Conservation (phyloP, 1,140 invertebrate genomes). For the Aleiodes sp. region DNA sequence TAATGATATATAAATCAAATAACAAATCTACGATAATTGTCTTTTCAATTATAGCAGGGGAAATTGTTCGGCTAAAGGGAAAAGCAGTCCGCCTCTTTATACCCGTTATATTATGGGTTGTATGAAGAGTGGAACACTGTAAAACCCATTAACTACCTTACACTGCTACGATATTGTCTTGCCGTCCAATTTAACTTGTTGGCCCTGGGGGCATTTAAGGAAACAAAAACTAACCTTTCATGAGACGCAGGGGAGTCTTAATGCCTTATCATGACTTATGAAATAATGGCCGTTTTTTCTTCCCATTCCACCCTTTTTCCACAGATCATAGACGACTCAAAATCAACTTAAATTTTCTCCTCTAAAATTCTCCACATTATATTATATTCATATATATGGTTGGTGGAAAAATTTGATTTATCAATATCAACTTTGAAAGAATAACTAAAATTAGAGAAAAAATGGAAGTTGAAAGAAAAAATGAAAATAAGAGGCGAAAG, state of each 20-base stretch:
- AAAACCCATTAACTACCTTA: slow-evolving; percentile 1
- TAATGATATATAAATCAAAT: too few relatives aligned
- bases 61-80: too few relatives aligned
- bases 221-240: slow-evolving; percentile 8
- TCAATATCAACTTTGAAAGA: background rate
- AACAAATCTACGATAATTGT: too few relatives aligned
- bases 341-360: too few relatives aligned
- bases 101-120: background rate
- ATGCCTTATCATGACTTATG: background rate
- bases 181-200: slow-evolving; percentile 27
- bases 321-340: too few relatives aligned
- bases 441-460: background rate
- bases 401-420: background rate
- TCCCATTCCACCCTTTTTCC: background rate
- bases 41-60: too few relatives aligned
- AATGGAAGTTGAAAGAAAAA: background rate
- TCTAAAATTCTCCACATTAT: background rate
- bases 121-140: background rate
- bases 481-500: background rate
- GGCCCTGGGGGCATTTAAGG: background rate
- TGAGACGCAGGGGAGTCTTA: slow-evolving; percentile 1
- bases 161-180: slow-evolving; percentile 26
- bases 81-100: too few relatives aligned
- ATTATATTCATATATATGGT: background rate
- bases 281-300: slow-evolving; percentile 4